Conservation (phyloP, 2,113 vertebrate species). For the Tetrax tetrax region DNA sequence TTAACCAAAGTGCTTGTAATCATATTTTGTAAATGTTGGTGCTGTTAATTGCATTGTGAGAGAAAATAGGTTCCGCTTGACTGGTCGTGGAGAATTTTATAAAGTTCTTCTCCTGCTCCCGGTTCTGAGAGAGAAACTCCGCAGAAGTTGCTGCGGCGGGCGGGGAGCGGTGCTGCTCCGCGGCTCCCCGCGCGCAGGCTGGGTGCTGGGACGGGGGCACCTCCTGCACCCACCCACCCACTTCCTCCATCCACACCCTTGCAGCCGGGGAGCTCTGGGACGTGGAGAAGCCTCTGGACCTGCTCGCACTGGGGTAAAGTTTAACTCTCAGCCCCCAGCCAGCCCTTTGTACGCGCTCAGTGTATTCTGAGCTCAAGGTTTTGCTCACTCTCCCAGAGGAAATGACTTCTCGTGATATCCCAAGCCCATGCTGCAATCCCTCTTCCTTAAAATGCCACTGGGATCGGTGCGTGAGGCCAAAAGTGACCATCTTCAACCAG, state of each 20-base stretch:
- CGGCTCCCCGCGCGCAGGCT: accelerated
- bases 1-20: conserved; percentile 99
- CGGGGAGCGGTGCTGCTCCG: not conserved
- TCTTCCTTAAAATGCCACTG: not conserved
- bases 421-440: not conserved
- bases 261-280: not conserved
- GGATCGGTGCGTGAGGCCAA: accelerated
- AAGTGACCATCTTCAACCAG: not conserved
- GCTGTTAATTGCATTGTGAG: conserved; percentile 99
- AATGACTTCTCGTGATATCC: not conserved
- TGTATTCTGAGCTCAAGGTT: not conserved
- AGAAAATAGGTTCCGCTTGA: conserved; percentile 97
- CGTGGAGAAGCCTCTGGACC: not conserved
- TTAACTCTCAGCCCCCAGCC: not conserved
- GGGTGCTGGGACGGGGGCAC: not conserved
- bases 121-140: conserved; percentile 79
- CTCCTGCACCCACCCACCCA: not conserved
- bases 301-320: accelerated
- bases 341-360: accelerated
- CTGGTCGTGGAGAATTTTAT: conserved; percentile 92
- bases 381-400: not conserved
- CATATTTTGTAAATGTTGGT: conserved; percentile 99
- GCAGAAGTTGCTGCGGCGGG: conserved; percentile 67
- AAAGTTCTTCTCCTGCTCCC: conserved; percentile 89
- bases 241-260: not conserved